Evolutionary conservation across 2,888 invertebrate species (phyloP).

Genomic region (Megalurothrips usitatus): DNA sequence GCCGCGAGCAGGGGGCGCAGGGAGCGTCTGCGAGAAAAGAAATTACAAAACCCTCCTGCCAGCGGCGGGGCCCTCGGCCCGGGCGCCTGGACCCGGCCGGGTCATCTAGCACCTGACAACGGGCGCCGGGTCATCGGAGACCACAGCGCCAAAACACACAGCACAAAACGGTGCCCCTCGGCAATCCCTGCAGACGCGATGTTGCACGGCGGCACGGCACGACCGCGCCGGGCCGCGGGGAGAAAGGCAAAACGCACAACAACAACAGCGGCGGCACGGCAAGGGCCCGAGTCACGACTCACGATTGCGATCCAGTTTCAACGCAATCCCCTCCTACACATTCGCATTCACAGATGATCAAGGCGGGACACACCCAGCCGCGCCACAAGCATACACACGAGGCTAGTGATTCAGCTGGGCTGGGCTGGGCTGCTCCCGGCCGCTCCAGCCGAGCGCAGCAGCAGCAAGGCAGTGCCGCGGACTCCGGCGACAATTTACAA

Average conservation of each 20-base stretch:
- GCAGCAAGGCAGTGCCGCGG: too few relatives aligned
- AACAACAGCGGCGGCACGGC: background rate
- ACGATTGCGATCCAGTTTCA: conserved; percentile 1
- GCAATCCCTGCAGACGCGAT: too few relatives aligned
- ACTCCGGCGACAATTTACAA: too few relatives aligned
- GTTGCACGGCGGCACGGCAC: too few relatives aligned
- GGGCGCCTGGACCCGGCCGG: background rate
- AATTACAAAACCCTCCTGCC: background rate
- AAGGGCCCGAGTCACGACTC: background rate
- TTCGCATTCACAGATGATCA: background rate
- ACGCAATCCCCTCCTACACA: background rate
- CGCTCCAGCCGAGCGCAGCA: too few relatives aligned
- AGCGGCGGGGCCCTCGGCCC: background rate
- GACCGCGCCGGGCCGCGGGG: background rate
- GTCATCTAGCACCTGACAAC: background rate
- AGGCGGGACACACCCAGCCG: too few relatives aligned
- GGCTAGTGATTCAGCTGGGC: too few relatives aligned
- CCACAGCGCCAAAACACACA: background rate
- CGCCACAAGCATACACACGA: too few relatives aligned
- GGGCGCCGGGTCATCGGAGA: too few relatives aligned
- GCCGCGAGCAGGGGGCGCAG: background rate
- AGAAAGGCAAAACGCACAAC: background rate
- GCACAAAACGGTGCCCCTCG: background rate
- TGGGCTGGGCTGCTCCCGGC: too few relatives aligned
- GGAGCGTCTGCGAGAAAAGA: background rate